A percentile compares a stretch with the other conserved stretches of the same genome.
These are phyloP conservation scores for Xylocopa sonorina DNA, from an alignment of 1,140 invertebrate genomes.

Conservation along the genomic window DNA sequence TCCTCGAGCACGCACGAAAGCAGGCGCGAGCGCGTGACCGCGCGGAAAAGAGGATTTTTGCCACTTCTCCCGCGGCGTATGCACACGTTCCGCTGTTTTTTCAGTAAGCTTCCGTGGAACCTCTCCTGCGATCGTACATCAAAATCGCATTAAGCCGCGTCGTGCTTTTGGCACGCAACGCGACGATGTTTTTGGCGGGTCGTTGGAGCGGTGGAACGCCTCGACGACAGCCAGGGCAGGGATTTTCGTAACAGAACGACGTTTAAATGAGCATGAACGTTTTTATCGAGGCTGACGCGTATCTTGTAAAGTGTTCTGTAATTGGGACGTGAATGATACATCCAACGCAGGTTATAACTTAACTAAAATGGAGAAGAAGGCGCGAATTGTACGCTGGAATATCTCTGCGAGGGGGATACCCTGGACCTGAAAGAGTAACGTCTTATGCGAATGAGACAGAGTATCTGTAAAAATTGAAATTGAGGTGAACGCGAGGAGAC, in stretches of 20 bases:
- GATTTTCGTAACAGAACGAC: neutral
- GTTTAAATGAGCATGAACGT: neutral
- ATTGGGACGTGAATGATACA: neutral
- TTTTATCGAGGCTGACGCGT: neutral
- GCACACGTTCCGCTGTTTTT: constrained; percentile 3
- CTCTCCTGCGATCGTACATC: constrained; percentile 12
- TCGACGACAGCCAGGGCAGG: neutral
- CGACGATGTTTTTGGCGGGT: constrained; percentile 2
- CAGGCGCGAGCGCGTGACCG: neutral
- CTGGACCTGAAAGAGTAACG: neutral
- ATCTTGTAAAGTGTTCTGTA: neutral
- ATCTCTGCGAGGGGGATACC: neutral
- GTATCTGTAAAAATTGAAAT: neutral
- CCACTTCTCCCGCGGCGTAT: neutral
- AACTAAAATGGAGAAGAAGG: no score
- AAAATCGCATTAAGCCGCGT: constrained; percentile 29
- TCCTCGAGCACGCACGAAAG: constrained; percentile 27
- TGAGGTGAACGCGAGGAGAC: neutral
- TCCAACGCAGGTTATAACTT: no score
- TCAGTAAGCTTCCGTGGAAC: neutral
- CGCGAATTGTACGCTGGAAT: neutral
- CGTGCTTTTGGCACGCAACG: constrained; percentile 9
- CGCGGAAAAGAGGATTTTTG: constrained; percentile 25
- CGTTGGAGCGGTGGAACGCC: neutral
- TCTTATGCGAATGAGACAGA: neutral